Evolutionary conservation across 2,113 vertebrate genomes (phyloP).

Genomic region (Chinchilla lanigera): DNA sequence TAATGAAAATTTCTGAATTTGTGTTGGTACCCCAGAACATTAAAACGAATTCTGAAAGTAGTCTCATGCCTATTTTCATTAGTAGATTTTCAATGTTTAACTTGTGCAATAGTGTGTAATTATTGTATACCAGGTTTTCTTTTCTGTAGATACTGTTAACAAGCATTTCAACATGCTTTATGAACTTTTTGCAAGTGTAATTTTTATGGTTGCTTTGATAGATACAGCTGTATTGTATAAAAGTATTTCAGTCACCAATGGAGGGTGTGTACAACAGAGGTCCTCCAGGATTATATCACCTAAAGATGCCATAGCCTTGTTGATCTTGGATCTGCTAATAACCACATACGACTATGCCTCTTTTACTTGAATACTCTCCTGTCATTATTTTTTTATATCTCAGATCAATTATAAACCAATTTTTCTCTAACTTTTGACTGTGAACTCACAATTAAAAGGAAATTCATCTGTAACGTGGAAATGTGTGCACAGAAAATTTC

Average conservation of each 20-base stretch:
- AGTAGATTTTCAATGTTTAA: constrained; percentile 35
- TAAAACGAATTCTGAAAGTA: not conserved
- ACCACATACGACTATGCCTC: not conserved
- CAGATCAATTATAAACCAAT: not conserved
- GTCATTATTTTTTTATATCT: not conserved
- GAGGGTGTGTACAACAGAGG: not conserved
- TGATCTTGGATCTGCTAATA: not conserved
- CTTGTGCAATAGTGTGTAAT: not conserved
- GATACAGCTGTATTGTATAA: not conserved
- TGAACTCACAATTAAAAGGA: not conserved
- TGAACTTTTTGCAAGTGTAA: not conserved
- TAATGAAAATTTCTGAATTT: not conserved
- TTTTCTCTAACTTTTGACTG: constrained; percentile 33
- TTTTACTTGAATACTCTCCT: not conserved
- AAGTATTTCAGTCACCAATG: not conserved
- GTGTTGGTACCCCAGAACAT: not conserved
- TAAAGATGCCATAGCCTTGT: not conserved
- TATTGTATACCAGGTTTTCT: not conserved
- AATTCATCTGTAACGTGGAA: not conserved
- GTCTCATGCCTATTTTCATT: constrained; percentile 23
- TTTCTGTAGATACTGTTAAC: not conserved
- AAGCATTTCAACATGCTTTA: not conserved
- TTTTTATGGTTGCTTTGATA: not conserved
- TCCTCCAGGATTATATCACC: no score
- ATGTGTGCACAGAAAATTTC: not conserved